Conservation (phyloP, 2,113 vertebrate species). For the Leiothrix lutea region DNA sequence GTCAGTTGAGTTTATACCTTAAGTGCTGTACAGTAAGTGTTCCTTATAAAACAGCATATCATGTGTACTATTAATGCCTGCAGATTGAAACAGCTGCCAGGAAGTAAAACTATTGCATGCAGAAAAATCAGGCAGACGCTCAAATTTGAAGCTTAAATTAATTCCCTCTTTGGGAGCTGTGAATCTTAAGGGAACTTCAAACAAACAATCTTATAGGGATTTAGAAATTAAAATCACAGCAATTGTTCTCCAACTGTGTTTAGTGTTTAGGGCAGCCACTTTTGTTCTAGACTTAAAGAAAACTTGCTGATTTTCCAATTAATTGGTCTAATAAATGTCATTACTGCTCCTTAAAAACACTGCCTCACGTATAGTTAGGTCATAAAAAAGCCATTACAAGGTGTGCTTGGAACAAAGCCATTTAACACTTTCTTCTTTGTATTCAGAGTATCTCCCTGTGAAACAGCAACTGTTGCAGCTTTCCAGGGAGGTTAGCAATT, state of each 20-base stretch:
- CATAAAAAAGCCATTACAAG: background rate
- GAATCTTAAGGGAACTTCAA: background rate
- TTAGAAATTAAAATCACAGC: background rate
- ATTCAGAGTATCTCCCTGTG: background rate
- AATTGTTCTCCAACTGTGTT: background rate
- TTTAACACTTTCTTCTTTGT: background rate
- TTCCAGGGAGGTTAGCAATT: background rate
- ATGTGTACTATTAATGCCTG: background rate
- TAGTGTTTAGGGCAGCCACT: background rate
- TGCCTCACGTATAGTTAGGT: background rate
- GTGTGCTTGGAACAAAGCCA: background rate
- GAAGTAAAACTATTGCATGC: background rate
- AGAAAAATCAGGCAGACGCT: background rate
- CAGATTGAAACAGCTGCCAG: constrained; percentile 7
- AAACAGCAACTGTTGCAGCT: constrained; percentile 8
- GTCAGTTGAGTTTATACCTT: background rate
- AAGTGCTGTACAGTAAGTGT: background rate
- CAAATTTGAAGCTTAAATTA: background rate
- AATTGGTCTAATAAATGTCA: background rate
- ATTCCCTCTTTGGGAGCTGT: background rate
- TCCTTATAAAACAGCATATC: background rate
- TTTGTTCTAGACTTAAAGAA: background rate
- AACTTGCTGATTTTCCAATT: background rate
- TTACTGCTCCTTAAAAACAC: background rate
- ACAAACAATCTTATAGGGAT: background rate